phyloP scores from a whole-genome alignment of 2,888 invertebrate genomes.

The Hymenopus coronatus region DNA sequence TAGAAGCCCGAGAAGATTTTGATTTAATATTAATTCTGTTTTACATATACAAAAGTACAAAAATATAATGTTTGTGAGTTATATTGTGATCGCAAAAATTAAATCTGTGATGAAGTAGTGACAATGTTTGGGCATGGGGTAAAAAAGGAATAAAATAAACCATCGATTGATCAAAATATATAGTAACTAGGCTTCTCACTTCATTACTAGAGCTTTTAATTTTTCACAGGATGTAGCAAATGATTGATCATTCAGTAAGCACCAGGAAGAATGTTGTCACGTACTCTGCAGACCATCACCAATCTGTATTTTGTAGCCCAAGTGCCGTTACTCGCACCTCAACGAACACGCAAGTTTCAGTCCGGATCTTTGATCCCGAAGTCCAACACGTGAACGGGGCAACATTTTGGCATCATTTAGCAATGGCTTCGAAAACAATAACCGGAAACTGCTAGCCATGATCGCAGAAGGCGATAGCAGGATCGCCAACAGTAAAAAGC shows the following conservation, averaged over 20 bases:
- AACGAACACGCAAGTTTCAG: neutral
- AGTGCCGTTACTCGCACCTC: neutral
- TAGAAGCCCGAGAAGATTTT: no score
- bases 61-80: no score
- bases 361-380: neutral
- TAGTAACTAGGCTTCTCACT: no score
- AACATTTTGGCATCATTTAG: neutral
- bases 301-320: neutral
- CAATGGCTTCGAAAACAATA: neutral
- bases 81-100: no score
- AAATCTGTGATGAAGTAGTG: no score
- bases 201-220: neutral
- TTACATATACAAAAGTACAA: no score
- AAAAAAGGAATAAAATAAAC: no score
- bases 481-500: neutral
- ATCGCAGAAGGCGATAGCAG: neutral
- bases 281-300: neutral
- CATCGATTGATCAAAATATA: no score
- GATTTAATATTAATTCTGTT: no score
- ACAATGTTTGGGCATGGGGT: no score
- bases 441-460: neutral
- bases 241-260: neutral
- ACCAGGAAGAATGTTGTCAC: neutral
- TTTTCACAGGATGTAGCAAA: neutral
- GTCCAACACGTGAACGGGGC: neutral